phyloP scores from a whole-genome alignment of 1,140 invertebrate species.

The Drosophila hydei region DNA sequence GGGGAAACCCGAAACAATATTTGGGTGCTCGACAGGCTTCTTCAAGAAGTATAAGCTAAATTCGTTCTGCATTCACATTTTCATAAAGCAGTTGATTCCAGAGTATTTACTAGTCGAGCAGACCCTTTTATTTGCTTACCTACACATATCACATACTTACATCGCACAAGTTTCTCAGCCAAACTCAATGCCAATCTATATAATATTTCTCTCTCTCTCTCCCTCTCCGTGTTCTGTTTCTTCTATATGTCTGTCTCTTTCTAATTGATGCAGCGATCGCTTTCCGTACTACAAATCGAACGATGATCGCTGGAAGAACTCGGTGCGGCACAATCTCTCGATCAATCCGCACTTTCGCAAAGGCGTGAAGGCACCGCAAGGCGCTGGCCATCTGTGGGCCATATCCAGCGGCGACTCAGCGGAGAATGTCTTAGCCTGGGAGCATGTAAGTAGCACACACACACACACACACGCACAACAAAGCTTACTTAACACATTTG shows the following conservation, averaged over 20 bases:
- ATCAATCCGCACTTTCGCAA: constrained; percentile 96
- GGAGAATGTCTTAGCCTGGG: constrained; percentile 82
- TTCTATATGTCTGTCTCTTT: constrained; percentile 36
- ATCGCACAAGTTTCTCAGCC: too few species aligned
- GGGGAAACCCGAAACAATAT: too few species aligned
- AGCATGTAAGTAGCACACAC: constrained; percentile 70
- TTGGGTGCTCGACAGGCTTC: too few species aligned
- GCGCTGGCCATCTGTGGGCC: constrained; percentile 94
- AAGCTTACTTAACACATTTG: background rate
- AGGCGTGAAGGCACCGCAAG: constrained; percentile 91
- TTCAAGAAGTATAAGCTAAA: too few species aligned
- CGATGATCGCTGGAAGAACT: constrained; percentile 96
- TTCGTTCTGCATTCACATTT: too few species aligned
- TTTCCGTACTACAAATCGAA: constrained; percentile 94
- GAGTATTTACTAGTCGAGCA: too few species aligned
- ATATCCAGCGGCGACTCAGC: constrained; percentile 87
- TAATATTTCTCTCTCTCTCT: background rate
- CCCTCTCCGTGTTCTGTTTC: background rate
- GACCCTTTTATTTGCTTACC: too few species aligned
- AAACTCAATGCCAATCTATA: background rate
- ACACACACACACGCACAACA: background rate
- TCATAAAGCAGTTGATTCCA: too few species aligned
- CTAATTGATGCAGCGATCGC: constrained; percentile 87
- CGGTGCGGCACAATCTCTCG: constrained; percentile 93
- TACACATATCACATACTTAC: too few species aligned